These are phyloP conservation scores for Arctopsyche grandis DNA, from an alignment of 1,140 invertebrate species.

Conservation along the genomic window DNA sequence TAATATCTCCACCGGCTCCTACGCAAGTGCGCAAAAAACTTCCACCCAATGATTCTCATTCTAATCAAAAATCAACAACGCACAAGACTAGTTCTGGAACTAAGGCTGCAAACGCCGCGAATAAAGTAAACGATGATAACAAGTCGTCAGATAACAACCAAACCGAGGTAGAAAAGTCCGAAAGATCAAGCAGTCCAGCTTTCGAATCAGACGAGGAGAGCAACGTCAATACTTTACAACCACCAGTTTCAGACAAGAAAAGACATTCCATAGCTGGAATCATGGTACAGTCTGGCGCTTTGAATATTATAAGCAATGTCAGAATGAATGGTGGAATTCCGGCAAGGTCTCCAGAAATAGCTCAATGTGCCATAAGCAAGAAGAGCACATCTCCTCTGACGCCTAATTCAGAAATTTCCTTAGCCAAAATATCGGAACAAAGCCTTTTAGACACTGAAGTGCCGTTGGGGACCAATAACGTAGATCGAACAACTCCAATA, in stretches of 20 bases:
- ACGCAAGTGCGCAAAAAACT: conserved; percentile 59
- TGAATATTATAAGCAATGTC: conserved; percentile 69
- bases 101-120: conserved; percentile 68
- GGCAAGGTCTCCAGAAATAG: conserved; percentile 59
- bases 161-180: conserved; percentile 74
- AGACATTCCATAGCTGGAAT: conserved; percentile 72
- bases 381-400: conserved; percentile 58
- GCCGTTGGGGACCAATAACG: conserved; percentile 56
- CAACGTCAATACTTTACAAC: conserved; percentile 58
- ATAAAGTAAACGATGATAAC: conserved; percentile 65
- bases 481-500: conserved; percentile 13
- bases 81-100: conserved; percentile 69
- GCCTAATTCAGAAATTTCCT: conserved; percentile 60
- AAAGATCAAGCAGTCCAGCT: conserved; percentile 92
- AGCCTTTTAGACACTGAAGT: conserved; percentile 72
- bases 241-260: conserved; percentile 65
- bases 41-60: conserved; percentile 68
- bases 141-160: conserved; percentile 62
- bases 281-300: conserved; percentile 70
- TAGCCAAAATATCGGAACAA: conserved; percentile 76
- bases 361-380: conserved; percentile 59
- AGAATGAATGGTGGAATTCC: conserved; percentile 69
- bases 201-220: conserved; percentile 96
- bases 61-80: conserved; percentile 72
- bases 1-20: conserved; percentile 55